Conservation (phyloP, 2,888 invertebrate species). For the Dyspetes luteomarginatus region DNA sequence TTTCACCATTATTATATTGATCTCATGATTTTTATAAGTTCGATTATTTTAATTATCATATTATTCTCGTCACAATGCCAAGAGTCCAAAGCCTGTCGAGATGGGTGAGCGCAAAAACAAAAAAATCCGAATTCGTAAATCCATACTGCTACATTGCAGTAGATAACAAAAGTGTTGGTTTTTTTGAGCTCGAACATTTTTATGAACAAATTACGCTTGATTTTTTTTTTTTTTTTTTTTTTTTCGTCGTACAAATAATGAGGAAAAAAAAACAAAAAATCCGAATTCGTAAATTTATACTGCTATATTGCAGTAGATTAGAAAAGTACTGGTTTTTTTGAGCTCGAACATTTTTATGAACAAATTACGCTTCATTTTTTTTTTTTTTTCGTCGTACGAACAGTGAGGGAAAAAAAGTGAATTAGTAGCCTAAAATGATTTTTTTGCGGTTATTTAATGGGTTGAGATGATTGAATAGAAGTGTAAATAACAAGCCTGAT, state of each 20-base stretch:
- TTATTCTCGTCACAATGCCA: conserved; percentile 44
- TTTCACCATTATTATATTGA: not conserved
- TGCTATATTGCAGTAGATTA: not conserved
- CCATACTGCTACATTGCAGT: not conserved
- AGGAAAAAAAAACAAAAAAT: not conserved
- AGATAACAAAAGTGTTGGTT: not conserved
- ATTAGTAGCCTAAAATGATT: not conserved
- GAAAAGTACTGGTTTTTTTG: not conserved
- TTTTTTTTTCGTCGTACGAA: conserved; percentile 4
- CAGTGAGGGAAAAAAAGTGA: not conserved
- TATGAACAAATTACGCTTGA: conserved; percentile 40
- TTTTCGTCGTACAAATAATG: not conserved
- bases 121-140: conserved; percentile 23
- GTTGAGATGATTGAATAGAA: not conserved
- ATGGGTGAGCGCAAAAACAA: conserved; percentile 67
- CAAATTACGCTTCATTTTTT: conserved; percentile 30
- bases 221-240: conserved; percentile 9
- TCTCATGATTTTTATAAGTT: not conserved
- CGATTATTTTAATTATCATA: conserved; percentile 39
- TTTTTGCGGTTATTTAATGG: not conserved
- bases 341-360: conserved; percentile 14
- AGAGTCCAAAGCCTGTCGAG: conserved; percentile 77
- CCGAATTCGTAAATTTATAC: not conserved
- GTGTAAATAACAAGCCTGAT: not conserved
- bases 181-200: not conserved